Conservation (phyloP, 2,888 invertebrate genomes). For the Patella pellucida region DNA sequence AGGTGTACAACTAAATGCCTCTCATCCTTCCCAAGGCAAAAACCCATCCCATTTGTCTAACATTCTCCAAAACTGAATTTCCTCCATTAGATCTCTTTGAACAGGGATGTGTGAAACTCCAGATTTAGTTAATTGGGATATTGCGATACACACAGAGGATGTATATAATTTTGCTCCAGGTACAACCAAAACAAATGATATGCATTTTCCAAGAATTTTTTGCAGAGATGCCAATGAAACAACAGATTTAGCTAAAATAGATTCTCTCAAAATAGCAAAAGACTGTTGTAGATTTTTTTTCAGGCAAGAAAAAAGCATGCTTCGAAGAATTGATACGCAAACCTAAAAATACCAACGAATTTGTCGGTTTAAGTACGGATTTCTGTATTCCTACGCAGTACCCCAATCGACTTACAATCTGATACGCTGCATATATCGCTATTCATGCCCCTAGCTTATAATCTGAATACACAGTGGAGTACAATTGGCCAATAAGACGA, state of each 20-base stretch:
- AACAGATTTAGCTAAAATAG: not conserved
- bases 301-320: not conserved
- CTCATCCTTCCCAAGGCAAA: not conserved
- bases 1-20: not conserved
- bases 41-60: not conserved
- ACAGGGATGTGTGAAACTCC: too few relatives aligned
- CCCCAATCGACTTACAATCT: conserved; percentile 25
- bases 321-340: not conserved
- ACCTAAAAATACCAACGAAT: not conserved
- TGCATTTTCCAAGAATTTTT: not conserved
- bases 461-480: not conserved
- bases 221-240: not conserved
- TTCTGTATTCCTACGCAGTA: conserved; percentile 26
- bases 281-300: not conserved
- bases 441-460: not conserved
- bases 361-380: conserved; percentile 19
- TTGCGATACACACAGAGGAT: not conserved
- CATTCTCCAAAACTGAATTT: not conserved
- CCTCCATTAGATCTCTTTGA: not conserved
- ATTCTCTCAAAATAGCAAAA: not conserved
- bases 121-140: not conserved
- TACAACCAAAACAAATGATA: not conserved
- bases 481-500: conserved; percentile 19
- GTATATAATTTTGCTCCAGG: not conserved
- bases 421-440: conserved; percentile 13